phyloP scores from a whole-genome alignment of 2,888 invertebrate genomes.

The Rhogogaster chlorosoma region DNA sequence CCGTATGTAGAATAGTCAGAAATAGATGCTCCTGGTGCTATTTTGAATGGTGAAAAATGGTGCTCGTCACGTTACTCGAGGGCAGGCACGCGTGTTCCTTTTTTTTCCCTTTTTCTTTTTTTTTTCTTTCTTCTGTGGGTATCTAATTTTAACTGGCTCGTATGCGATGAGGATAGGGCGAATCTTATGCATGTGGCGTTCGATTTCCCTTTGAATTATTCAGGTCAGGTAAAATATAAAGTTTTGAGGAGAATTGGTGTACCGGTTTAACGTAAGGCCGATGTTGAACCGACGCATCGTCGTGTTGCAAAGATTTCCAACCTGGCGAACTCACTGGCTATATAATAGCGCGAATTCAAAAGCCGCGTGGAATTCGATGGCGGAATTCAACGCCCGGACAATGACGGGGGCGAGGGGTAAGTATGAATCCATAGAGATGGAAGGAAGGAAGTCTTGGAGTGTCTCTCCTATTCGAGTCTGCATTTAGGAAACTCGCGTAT shows the following conservation, averaged over 20 bases:
- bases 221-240: slow-evolving; percentile 49
- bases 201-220: slow-evolving; percentile 44
- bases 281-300: background rate
- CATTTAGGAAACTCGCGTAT: slow-evolving; percentile 56
- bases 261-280: slow-evolving; percentile 14
- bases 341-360: background rate
- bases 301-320: background rate
- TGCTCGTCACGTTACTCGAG: background rate
- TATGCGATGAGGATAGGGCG: background rate
- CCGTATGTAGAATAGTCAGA: background rate
- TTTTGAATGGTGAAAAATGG: background rate
- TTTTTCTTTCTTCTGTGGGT: background rate
- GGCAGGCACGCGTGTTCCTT: background rate
- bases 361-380: background rate
- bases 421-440: slow-evolving; percentile 23
- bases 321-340: background rate
- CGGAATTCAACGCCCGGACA: background rate
- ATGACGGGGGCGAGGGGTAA: background rate
- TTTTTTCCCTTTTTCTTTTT: background rate
- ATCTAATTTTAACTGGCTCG: slow-evolving; percentile 42
- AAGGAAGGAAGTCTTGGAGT: background rate
- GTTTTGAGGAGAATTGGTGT: slow-evolving; percentile 43
- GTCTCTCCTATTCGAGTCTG: background rate
- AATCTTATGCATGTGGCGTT: slow-evolving; percentile 22
- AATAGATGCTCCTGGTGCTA: background rate